These are phyloP conservation scores for Ivindomyrus marchei DNA, from an alignment of 2,113 vertebrate genomes.

Conservation along the genomic window DNA sequence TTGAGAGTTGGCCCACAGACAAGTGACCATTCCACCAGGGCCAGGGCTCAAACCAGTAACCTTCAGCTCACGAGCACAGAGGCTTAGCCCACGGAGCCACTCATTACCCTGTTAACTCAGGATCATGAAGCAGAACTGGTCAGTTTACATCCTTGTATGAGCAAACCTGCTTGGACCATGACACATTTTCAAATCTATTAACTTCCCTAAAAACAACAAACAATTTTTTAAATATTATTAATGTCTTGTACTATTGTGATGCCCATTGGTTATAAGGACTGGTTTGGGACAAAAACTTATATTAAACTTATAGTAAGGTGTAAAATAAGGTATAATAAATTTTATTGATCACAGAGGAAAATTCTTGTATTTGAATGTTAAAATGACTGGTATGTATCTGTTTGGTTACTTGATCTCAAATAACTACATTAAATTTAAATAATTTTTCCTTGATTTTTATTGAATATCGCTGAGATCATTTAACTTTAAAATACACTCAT, in stretches of 20 bases:
- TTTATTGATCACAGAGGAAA: background rate
- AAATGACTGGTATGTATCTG: background rate
- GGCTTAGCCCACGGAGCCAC: too few relatives aligned
- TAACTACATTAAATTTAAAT: background rate
- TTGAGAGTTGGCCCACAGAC: too few relatives aligned
- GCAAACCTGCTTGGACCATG: too few relatives aligned
- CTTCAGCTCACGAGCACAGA: too few relatives aligned
- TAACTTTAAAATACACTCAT: background rate
- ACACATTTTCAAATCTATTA: background rate
- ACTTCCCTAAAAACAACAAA: background rate
- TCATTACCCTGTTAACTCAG: too few relatives aligned
- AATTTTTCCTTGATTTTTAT: background rate
- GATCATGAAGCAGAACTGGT: too few relatives aligned
- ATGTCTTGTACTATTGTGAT: background rate
- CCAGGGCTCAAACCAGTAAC: too few relatives aligned
- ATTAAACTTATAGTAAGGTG: background rate
- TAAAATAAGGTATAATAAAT: background rate
- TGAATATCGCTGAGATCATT: background rate
- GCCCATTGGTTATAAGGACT: background rate
- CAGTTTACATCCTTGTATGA: too few relatives aligned
- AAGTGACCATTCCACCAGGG: too few relatives aligned
- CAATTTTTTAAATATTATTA: background rate
- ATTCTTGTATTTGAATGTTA: background rate
- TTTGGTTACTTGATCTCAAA: background rate
- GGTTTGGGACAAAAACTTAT: background rate